These are phyloP conservation scores for Ectropis crepuscularia DNA, from an alignment of 2,888 invertebrate species.

Conservation along the genomic window DNA sequence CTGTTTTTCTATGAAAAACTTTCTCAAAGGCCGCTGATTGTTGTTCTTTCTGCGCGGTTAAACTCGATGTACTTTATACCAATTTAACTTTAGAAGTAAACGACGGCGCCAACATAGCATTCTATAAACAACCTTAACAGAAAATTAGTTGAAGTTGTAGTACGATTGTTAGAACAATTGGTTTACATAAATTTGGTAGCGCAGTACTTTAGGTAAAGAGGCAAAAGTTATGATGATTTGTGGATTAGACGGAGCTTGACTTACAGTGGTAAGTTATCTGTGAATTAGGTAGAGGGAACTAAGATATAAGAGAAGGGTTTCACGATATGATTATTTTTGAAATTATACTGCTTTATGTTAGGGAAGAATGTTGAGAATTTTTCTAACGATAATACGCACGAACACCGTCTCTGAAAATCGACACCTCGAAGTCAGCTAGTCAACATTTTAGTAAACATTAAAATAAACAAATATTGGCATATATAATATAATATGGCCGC, in stretches of 20 bases:
- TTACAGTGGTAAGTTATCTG: not conserved
- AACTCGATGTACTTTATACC: constrained; percentile 22
- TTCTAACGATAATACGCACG: too few relatives aligned
- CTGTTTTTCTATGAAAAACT: constrained; percentile 24
- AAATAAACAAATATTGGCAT: too few relatives aligned
- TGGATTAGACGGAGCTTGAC: constrained; percentile 7
- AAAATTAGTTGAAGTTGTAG: not conserved
- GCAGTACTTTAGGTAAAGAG: constrained; percentile 20
- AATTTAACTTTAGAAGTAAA: not conserved
- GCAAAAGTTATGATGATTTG: constrained; percentile 11
- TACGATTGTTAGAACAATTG: not conserved
- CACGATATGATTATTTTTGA: too few relatives aligned
- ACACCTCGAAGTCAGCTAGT: too few relatives aligned
- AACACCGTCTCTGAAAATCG: too few relatives aligned
- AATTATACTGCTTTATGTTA: too few relatives aligned
- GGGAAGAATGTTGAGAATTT: too few relatives aligned
- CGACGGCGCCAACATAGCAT: not conserved
- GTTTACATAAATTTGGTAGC: not conserved
- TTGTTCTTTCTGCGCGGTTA: constrained; percentile 32
- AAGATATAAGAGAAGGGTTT: not conserved
- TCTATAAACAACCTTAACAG: too few relatives aligned
- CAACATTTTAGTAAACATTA: too few relatives aligned
- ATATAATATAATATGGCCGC: too few relatives aligned
- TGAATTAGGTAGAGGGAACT: not conserved
- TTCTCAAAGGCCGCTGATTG: constrained; percentile 32